phyloP scores from a whole-genome alignment of 2,888 invertebrate genomes.

The Icerya purchasi region DNA sequence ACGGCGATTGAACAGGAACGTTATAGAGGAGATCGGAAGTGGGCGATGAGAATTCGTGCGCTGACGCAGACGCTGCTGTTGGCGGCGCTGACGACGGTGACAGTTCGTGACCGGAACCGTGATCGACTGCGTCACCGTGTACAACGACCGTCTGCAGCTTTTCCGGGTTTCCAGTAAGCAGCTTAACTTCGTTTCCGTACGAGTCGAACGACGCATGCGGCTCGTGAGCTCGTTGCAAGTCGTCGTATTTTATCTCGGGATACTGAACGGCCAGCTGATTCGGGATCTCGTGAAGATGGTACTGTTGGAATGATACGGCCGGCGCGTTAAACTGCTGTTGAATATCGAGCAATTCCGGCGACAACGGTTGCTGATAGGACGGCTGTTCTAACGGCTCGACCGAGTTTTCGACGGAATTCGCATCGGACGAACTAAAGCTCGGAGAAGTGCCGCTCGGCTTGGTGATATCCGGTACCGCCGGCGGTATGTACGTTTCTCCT shows the following conservation, averaged over 20 bases:
- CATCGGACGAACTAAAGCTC: constrained; percentile 8
- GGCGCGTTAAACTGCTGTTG: background rate
- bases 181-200: too few relatives aligned
- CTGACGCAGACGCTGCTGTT: background rate
- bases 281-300: background rate
- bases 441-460: constrained; percentile 16
- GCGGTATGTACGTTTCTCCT: constrained; percentile 21
- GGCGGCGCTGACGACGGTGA: background rate
- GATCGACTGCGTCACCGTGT: background rate
- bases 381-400: constrained; percentile 16
- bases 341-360: background rate
- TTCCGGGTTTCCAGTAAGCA: too few relatives aligned
- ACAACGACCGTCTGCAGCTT: background rate
- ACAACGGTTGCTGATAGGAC: background rate
- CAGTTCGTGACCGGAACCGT: background rate
- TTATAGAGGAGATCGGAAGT: background rate
- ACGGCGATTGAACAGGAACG: background rate
- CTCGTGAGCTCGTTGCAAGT: background rate
- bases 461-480: constrained; percentile 21
- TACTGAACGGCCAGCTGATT: background rate
- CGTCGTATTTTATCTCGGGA: background rate
- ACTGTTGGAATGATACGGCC: background rate
- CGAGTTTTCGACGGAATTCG: constrained; percentile 9
- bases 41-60: background rate
- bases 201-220: background rate